These are phyloP conservation scores for Diadophis punctatus DNA, from an alignment of 2,113 vertebrate species.

Conservation along the genomic window DNA sequence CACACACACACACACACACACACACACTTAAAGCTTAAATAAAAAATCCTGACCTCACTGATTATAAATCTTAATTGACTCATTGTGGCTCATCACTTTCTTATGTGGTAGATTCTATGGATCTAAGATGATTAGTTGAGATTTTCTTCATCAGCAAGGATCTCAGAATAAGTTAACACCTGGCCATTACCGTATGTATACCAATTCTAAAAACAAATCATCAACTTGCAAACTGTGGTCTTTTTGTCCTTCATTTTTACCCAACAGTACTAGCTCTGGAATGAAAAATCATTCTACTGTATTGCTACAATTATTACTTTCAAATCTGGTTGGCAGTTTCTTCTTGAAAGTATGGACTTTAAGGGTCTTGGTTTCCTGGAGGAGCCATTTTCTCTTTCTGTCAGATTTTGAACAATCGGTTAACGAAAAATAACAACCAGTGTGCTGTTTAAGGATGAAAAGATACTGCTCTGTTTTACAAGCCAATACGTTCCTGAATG, in stretches of 20 bases:
- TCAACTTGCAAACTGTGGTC: neutral
- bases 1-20: too few relatives aligned
- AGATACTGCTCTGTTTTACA: neutral
- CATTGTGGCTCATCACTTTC: neutral
- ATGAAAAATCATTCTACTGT: neutral
- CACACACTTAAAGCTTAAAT: neutral
- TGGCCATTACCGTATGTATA: too few relatives aligned
- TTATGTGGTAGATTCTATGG: neutral
- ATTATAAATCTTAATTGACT: neutral
- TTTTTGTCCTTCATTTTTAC: neutral
- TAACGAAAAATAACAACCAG: neutral
- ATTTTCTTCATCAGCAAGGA: neutral
- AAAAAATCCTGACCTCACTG: neutral
- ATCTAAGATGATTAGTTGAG: neutral
- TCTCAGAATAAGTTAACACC: neutral
- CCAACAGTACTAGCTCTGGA: neutral
- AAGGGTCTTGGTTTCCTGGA: neutral
- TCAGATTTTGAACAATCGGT: neutral
- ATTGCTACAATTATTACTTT: neutral
- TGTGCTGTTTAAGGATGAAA: neutral
- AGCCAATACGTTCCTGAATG: conserved; percentile 4
- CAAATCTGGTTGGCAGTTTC: neutral
- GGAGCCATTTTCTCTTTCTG: neutral
- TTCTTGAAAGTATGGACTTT: neutral
- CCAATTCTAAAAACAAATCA: neutral